phyloP scores from a whole-genome alignment of 1,140 invertebrate genomes.

The Heliconius nattereri region DNA sequence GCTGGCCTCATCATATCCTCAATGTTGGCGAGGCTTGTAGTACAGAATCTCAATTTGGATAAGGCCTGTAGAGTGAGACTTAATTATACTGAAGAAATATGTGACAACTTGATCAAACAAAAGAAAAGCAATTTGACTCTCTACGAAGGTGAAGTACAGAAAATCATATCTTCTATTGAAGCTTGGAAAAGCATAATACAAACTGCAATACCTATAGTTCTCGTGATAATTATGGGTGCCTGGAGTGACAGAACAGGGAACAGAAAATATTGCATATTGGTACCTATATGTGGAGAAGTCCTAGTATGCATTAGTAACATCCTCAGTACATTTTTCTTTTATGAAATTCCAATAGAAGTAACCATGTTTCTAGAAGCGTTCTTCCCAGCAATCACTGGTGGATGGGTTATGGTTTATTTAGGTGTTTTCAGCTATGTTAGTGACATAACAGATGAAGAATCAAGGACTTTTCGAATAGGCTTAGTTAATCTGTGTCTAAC shows the following conservation, averaged over 20 bases:
- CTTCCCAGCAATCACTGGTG: slow-evolving; percentile 81
- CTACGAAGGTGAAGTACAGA: slow-evolving; percentile 80
- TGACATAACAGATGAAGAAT: slow-evolving; percentile 81
- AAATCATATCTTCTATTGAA: slow-evolving; percentile 79
- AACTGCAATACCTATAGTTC: slow-evolving; percentile 80
- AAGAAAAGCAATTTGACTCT: slow-evolving; percentile 69
- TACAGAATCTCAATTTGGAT: slow-evolving; percentile 83
- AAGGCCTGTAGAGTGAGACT: slow-evolving; percentile 83
- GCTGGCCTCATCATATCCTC: slow-evolving; percentile 80
- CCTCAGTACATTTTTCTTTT: slow-evolving; percentile 80
- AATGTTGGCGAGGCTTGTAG: slow-evolving; percentile 78
- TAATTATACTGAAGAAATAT: slow-evolving; percentile 75
- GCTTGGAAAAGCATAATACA: slow-evolving; percentile 82
- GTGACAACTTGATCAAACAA: slow-evolving; percentile 74
- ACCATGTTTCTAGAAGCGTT: slow-evolving; percentile 81
- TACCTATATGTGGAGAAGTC: slow-evolving; percentile 81
- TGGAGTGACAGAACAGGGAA: slow-evolving; percentile 83
- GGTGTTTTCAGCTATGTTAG: slow-evolving; percentile 83
- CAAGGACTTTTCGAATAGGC: slow-evolving; percentile 81
- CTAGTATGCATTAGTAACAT: slow-evolving; percentile 76
- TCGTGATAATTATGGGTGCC: slow-evolving; percentile 83
- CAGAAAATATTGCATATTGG: slow-evolving; percentile 82
- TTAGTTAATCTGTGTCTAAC: slow-evolving; percentile 81
- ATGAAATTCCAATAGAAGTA: slow-evolving; percentile 78
- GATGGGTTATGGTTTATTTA: slow-evolving; percentile 81